Base-by-base conservation (phyloP, 2,888 invertebrate species). In the Hypomecis punctinalis region DNA sequence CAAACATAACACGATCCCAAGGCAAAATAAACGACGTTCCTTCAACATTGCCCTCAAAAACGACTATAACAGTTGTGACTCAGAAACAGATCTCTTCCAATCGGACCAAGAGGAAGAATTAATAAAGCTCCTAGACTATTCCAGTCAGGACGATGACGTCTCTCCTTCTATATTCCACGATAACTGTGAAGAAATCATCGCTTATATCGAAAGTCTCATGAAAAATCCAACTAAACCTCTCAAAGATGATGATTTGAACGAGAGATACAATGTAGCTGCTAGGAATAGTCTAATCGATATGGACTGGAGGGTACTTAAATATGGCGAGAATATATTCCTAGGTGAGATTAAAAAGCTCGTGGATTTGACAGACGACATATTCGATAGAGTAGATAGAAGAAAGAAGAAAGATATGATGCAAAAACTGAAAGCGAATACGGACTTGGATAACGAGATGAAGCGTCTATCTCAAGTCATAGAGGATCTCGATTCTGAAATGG, bases 41-140 rank as follows among this genome's bases (percentile, higher is more conserved):
- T 67, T 83, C 52, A 83, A 83, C 62, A 65, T 84, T 43, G 75
- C 79, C 39, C 67, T 80, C 36, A 76, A 73, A 52, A 75, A 65
- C 53, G 90, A 89, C 37, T 89, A 89, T 73, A 88, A 89, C 71
- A 89, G 90, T 0, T 90, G 91, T 71, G 96, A 95, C 85, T 96
- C 96, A 39, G 96, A 96, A 85, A 95, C 95, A 52, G 96, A 96
- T 83, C 94, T 96, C 93, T 95, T 96, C 93, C 95, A 95, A 83
- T 96, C 96, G 23, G 96, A 96, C 83, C 96, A 96, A 88, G 96
- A 96, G 81, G 96, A 96, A 73, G 96, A 96, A 88, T 93, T 96
- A 54, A 91, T 96, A 77, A 95, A 95, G 76, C 95, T 96, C 77
- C 92, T 96, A 75, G 96, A 96, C 89, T 95, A 94, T 84, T 95